Evolutionary conservation across 2,888 invertebrate genomes (phyloP).

Genomic region (Nebria salina): DNA sequence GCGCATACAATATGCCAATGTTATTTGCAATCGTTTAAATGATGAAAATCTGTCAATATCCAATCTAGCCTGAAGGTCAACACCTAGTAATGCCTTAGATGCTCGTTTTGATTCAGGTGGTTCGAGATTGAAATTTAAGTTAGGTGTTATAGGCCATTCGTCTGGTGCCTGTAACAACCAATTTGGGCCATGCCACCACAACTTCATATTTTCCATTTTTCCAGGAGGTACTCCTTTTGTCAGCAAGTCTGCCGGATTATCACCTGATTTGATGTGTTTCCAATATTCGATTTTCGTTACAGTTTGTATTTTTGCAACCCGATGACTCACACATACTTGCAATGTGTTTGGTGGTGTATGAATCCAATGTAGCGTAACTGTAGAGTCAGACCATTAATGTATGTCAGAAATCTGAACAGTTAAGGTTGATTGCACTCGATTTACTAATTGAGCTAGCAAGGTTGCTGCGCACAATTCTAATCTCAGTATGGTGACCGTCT

Average conservation of each 20-base stretch:
- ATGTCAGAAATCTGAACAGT: slow-evolving; percentile 28
- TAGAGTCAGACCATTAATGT: slow-evolving; percentile 53
- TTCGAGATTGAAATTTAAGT: too few relatives aligned
- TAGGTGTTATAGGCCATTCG: slow-evolving; percentile 8
- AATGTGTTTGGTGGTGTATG: slow-evolving; percentile 44
- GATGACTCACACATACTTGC: slow-evolving; percentile 52
- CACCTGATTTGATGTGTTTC: slow-evolving; percentile 47
- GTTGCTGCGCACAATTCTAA: slow-evolving; percentile 54
- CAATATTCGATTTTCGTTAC: slow-evolving; percentile 43
- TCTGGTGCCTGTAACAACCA: background rate
- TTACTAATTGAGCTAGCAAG: slow-evolving; percentile 49
- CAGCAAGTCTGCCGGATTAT: slow-evolving; percentile 47
- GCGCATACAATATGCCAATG: background rate
- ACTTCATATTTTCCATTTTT: background rate
- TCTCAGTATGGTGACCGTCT: slow-evolving; percentile 51
- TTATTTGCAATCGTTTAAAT: background rate
- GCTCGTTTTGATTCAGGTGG: too few relatives aligned
- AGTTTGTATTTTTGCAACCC: slow-evolving; percentile 50
- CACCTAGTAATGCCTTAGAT: too few relatives aligned
- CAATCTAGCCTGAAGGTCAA: background rate
- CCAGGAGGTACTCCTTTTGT: background rate
- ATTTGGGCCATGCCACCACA: slow-evolving; percentile 10
- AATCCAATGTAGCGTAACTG: slow-evolving; percentile 54
- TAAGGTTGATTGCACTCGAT: slow-evolving; percentile 32
- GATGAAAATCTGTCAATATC: background rate